Percentiles rank a stretch among this genome's conserved stretches.
Conservation (phyloP, 2,113 vertebrate species). For the Nestor notabilis region DNA sequence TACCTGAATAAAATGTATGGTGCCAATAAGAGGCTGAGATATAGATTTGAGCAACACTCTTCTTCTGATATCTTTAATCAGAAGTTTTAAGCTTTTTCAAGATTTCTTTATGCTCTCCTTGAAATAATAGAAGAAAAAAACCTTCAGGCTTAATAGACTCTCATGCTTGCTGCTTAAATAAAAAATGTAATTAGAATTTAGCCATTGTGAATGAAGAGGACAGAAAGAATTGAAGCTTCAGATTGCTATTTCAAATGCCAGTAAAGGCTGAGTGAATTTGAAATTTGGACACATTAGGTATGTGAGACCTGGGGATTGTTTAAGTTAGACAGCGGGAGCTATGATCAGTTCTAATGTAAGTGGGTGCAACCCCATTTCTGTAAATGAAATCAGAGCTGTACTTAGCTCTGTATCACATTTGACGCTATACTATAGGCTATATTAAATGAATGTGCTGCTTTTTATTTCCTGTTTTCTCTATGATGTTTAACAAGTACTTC, state of each 20-base stretch:
- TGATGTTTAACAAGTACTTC: not conserved
- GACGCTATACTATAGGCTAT: not conserved
- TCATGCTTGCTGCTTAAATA: not conserved
- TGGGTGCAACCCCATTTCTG: not conserved
- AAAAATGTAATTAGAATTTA: not conserved
- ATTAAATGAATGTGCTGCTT: not conserved
- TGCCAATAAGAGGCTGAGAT: not conserved
- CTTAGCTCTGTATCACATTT: not conserved
- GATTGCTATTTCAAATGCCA: not conserved
- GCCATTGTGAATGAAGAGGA: not conserved
- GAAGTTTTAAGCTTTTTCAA: not conserved
- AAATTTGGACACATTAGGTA: not conserved
- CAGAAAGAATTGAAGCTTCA: not conserved
- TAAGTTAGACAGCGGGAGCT: not conserved
- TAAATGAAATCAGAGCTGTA: not conserved
- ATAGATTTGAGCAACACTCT: not conserved
- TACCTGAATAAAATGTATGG: not conserved
- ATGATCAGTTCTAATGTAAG: not conserved
- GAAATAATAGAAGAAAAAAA: not conserved
- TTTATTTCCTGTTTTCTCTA: not conserved
- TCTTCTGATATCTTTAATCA: not conserved
- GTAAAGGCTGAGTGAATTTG: not conserved
- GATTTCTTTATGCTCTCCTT: not conserved
- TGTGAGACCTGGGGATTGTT: not conserved
- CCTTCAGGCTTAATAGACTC: not conserved